Percentiles rank a stretch among this genome's conserved stretches.
These are phyloP conservation scores for Drosophila cyrtoloma DNA, from an alignment of 2,888 invertebrate species.

Conservation along the genomic window DNA sequence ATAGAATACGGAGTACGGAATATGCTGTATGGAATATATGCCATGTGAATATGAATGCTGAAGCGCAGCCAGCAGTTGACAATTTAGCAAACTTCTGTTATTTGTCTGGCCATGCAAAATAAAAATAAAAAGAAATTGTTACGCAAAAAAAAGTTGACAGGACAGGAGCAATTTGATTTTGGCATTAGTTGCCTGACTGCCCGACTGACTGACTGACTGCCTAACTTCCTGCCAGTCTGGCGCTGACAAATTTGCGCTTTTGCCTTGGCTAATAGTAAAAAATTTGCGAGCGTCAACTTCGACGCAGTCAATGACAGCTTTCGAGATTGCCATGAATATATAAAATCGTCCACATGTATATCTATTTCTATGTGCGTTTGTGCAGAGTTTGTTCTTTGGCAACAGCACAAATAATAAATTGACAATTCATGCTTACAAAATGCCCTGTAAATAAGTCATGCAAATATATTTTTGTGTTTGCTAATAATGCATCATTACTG, in stretches of 20 bases:
- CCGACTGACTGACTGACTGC: background rate
- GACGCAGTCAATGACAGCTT: constrained; percentile 68
- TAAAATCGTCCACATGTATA: constrained; percentile 36
- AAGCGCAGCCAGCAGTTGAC: constrained; percentile 55
- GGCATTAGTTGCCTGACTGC: constrained; percentile 35
- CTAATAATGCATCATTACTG: background rate
- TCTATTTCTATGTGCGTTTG: constrained; percentile 3
- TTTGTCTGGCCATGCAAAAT: constrained; percentile 64
- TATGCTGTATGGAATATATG: constrained; percentile 2
- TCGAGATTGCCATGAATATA: constrained; percentile 76
- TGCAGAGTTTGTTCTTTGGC: constrained; percentile 1
- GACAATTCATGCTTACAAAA: background rate
- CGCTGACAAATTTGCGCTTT: constrained; percentile 56
- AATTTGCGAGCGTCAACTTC: constrained; percentile 59
- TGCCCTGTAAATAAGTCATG: constrained; percentile 26
- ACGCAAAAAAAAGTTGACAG: constrained; percentile 69
- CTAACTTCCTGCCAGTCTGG: constrained; percentile 2
- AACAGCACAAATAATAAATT: constrained; percentile 12
- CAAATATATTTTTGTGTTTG: background rate
- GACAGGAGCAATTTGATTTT: constrained; percentile 73
- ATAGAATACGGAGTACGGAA: background rate
- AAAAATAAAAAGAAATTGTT: constrained; percentile 53
- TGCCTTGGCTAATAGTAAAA: constrained; percentile 71
- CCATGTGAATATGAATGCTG: constrained; percentile 29
- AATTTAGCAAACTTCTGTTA: constrained; percentile 72